Percentiles rank a stretch among this genome's conserved stretches.
Conservation (phyloP, 1,140 invertebrate species). For the Penaeus vannamei region DNA sequence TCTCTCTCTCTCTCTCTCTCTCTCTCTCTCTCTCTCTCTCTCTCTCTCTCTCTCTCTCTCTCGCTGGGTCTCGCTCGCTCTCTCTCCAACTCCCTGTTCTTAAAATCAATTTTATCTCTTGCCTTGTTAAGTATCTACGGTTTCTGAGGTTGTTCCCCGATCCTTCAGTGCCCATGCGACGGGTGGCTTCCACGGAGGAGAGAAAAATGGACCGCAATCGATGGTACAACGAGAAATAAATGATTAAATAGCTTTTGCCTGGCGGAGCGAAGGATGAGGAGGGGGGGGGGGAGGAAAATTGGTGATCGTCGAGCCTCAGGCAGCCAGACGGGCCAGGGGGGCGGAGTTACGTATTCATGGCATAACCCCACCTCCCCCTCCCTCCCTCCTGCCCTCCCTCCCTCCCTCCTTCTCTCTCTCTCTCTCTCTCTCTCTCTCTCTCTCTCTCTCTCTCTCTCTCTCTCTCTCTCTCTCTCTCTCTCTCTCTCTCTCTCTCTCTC, state of each 20-base stretch:
- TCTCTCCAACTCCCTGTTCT: no score
- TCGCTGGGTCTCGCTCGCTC: no score
- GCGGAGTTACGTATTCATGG: conserved; percentile 49
- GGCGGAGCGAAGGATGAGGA: conserved; percentile 1
- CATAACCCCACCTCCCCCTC: conserved; percentile 36
- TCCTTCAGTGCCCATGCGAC: no score
- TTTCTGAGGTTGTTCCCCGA: no score
- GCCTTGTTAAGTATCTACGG: no score
- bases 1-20: no score
- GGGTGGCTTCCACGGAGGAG: no score
- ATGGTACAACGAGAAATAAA: conserved; percentile 23
- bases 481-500: conserved; percentile 33
- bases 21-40: no score
- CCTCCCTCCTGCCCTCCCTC: not conserved
- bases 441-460: no score
- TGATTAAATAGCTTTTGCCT: not conserved
- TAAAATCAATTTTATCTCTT: no score
- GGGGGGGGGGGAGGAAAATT: not conserved
- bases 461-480: not conserved
- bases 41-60: no score
- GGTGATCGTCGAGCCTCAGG: conserved; percentile 37
- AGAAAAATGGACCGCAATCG: not conserved
- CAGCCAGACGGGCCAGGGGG: conserved; percentile 18
- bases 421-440: not conserved
- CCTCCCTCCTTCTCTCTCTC: not conserved